phyloP scores from a whole-genome alignment of 1,140 invertebrate genomes.

The Tetramorium alpestre region DNA sequence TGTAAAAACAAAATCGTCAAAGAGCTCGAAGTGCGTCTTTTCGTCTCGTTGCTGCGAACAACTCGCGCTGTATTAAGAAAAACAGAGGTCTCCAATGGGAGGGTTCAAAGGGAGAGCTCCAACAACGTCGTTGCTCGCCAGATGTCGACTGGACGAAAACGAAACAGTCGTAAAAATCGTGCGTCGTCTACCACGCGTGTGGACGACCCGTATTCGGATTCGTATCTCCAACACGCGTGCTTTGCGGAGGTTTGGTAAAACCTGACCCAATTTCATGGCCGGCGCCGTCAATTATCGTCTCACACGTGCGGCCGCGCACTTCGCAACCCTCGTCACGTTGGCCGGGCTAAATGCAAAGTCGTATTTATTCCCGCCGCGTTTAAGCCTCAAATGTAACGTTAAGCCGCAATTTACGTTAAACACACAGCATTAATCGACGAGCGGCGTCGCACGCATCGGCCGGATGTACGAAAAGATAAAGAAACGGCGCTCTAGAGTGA shows the following conservation, averaged over 20 bases:
- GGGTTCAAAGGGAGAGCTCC: conserved; percentile 8
- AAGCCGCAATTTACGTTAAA: conserved; percentile 12
- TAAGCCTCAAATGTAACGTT: neutral
- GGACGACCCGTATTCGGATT: neutral
- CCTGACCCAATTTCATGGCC: conserved; percentile 44
- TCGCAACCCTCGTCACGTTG: conserved; percentile 3
- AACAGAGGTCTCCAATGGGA: neutral
- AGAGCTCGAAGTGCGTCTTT: neutral
- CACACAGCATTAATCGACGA: neutral
- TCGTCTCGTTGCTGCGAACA: neutral
- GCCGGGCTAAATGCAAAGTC: neutral
- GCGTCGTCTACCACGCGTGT: neutral
- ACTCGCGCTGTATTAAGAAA: neutral
- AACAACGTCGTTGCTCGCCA: conserved; percentile 30
- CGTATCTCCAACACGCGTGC: neutral
- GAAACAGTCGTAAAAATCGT: conserved; percentile 41
- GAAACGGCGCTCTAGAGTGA: neutral
- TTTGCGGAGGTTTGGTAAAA: conserved; percentile 3
- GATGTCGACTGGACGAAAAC: conserved; percentile 40
- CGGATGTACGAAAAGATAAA: neutral
- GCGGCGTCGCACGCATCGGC: neutral
- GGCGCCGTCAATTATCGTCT: neutral
- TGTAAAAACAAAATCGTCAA: neutral
- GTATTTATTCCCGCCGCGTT: conserved; percentile 43
- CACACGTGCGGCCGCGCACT: neutral